These are phyloP conservation scores for Pseudomyrmex sp. DNA, from an alignment of 1,140 invertebrate genomes.

Conservation along the genomic window DNA sequence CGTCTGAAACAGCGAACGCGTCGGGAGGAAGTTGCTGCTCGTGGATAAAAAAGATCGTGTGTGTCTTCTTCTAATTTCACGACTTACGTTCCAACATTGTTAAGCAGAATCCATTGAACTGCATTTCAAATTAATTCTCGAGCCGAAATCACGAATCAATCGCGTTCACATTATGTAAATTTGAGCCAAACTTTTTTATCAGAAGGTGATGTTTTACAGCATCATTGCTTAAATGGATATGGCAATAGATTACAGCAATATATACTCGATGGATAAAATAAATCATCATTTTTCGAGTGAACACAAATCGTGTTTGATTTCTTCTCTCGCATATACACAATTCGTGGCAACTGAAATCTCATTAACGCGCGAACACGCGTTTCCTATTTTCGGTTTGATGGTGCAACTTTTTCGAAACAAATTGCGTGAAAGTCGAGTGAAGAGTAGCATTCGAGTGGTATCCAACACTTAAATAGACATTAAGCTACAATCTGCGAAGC, in stretches of 20 bases:
- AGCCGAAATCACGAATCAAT: too few relatives aligned
- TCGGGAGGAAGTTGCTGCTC: constrained; percentile 27
- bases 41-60: constrained; percentile 63
- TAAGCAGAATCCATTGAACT: too few relatives aligned
- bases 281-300: background rate
- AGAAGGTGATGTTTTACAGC: constrained; percentile 53
- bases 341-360: background rate
- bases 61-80: constrained; percentile 65
- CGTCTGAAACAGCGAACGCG: constrained; percentile 42
- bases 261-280: background rate
- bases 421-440: constrained; percentile 16
- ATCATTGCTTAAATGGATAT: constrained; percentile 1
- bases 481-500: constrained; percentile 34
- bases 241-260: background rate
- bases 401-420: constrained; percentile 1
- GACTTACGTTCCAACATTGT: constrained; percentile 60
- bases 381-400: background rate
- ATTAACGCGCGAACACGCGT: background rate
- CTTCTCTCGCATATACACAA: background rate
- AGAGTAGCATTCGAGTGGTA: background rate
- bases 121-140: too few relatives aligned
- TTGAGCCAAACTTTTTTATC: too few relatives aligned
- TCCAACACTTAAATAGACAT: constrained; percentile 50
- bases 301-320: background rate
- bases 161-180: too few relatives aligned